A percentile compares a stretch with the other conserved stretches of the same genome.
Evolutionary conservation across 2,113 vertebrate species (phyloP).

Genomic region (Thunnus maccoyii): DNA sequence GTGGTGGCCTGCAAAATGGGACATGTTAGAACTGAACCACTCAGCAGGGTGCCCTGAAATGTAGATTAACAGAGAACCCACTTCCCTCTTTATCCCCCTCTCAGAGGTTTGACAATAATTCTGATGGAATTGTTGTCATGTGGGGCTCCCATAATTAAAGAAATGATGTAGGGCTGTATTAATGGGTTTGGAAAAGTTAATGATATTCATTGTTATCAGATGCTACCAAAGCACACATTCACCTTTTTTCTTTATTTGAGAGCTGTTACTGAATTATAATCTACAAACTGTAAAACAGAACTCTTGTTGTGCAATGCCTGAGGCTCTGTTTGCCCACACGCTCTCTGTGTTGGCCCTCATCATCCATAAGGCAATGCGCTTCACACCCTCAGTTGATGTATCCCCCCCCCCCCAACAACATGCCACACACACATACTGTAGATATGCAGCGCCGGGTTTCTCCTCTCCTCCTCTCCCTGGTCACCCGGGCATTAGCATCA

Average conservation of each 20-base stretch:
- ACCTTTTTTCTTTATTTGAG: background rate
- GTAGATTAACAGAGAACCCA: slow-evolving; percentile 65
- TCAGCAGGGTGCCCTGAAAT: slow-evolving; percentile 62
- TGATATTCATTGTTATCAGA: slow-evolving; percentile 4
- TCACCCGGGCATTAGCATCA: slow-evolving; percentile 75
- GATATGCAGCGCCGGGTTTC: slow-evolving; percentile 28
- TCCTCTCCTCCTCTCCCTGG: slow-evolving; percentile 56
- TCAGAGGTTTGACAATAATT: slow-evolving; percentile 56
- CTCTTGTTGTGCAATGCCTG: slow-evolving; percentile 18
- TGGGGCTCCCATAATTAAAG: slow-evolving; percentile 43
- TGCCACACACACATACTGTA: background rate
- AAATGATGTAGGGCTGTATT: slow-evolving; percentile 39
- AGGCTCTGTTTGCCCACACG: slow-evolving; percentile 25
- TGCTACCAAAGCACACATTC: background rate
- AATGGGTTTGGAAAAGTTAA: background rate
- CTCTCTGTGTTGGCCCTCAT: slow-evolving; percentile 19
- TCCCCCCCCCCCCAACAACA: background rate
- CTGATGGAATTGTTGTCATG: slow-evolving; percentile 40
- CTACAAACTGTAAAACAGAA: background rate
- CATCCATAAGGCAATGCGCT: slow-evolving; percentile 14
- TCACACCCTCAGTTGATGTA: background rate
- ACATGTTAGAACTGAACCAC: slow-evolving; percentile 69
- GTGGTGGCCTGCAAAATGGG: slow-evolving; percentile 65
- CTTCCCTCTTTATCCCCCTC: slow-evolving; percentile 17
- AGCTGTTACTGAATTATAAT: background rate